These are phyloP conservation scores for Channa maculata DNA, from an alignment of 2,113 vertebrate genomes.

Conservation along the genomic window DNA sequence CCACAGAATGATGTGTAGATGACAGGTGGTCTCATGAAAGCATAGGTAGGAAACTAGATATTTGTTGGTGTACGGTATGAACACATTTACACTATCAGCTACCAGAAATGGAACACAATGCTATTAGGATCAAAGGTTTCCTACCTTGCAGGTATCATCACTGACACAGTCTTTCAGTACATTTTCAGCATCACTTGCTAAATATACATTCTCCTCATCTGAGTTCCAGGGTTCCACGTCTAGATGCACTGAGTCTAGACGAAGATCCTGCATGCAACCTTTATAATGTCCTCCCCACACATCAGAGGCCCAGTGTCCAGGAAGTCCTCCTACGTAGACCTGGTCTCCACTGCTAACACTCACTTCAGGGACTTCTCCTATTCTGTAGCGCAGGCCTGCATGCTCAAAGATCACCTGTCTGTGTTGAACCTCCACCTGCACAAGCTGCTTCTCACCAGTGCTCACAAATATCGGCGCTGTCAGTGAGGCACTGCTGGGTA, in stretches of 20 bases:
- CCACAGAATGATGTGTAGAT: too few species aligned
- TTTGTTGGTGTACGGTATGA: background rate
- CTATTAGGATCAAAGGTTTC: constrained; percentile 25
- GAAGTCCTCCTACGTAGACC: constrained; percentile 86
- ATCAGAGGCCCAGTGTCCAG: constrained; percentile 25
- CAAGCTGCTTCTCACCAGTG: constrained; percentile 84
- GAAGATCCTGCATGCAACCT: constrained; percentile 94
- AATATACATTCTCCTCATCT: constrained; percentile 47
- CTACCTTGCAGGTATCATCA: constrained; percentile 89
- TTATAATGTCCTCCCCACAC: constrained; percentile 90
- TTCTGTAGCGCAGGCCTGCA: constrained; percentile 59
- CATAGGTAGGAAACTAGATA: too few species aligned
- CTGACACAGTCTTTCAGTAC: constrained; percentile 87
- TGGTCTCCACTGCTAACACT: constrained; percentile 71
- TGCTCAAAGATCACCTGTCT: constrained; percentile 73
- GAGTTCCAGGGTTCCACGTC: constrained; percentile 61
- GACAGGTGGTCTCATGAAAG: too few species aligned
- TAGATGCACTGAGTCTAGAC: constrained; percentile 82
- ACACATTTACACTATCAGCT: background rate
- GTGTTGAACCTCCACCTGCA: constrained; percentile 81
- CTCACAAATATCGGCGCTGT: constrained; percentile 78
- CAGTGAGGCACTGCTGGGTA: constrained; percentile 24
- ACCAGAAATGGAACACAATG: background rate
- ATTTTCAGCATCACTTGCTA: constrained; percentile 68
- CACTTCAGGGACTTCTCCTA: constrained; percentile 77